Conservation (phyloP, 2,797 vertebrate species). For the Aythya fuligula region DNA sequence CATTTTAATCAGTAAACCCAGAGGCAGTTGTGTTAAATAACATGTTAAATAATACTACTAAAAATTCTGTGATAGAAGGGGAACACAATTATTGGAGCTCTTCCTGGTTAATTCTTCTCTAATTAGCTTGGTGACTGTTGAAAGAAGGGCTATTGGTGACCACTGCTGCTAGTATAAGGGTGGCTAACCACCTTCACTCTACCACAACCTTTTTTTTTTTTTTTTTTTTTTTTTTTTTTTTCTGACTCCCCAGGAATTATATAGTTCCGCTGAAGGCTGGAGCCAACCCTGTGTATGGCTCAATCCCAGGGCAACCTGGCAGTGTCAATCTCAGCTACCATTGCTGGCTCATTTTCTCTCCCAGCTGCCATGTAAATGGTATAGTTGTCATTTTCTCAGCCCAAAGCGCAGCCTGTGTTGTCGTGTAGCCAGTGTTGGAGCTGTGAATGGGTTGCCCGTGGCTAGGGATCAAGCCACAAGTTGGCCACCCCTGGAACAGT, state of each 20-base stretch:
- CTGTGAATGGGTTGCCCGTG: neutral
- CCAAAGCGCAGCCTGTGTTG: neutral
- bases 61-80: neutral
- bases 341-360: conserved; percentile 1
- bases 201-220: conserved; percentile 4
- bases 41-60: neutral
- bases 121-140: neutral
- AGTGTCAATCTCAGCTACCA: conserved; percentile 47
- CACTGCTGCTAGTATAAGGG: neutral
- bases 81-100: neutral
- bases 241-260: conserved; percentile 44
- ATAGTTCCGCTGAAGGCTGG: conserved; percentile 13
- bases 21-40: neutral
- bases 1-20: neutral
- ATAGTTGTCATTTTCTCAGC: neutral
- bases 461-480: fast-evolving
- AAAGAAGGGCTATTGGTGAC: neutral
- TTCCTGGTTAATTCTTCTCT: neutral
- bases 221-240: neutral
- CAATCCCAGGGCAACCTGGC: conserved; percentile 31
- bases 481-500: neutral
- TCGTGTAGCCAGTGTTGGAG: neutral
- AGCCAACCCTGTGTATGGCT: neutral
- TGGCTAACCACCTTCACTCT: neutral
- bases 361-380: neutral